Base-by-base conservation (phyloP, 2,113 vertebrate genomes). In the Grallaria varia region DNA sequence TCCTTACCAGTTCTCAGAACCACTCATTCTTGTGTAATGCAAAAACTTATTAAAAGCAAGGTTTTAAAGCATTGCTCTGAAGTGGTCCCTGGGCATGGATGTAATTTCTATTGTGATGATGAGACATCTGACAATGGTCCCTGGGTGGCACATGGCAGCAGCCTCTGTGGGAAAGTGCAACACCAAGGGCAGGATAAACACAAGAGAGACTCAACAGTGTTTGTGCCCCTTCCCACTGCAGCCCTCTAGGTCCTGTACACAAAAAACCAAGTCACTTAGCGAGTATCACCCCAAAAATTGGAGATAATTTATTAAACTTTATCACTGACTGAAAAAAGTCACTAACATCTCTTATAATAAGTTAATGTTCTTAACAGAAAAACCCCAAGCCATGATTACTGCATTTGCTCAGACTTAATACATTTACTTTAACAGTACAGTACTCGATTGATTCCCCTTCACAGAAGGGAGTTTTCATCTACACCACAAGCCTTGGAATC, bases 251-350 rank as follows among this genome's bases (percentile, higher is more conserved):
- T 42, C 33, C 40, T 27, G 19, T 4, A 35, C 21, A 62, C 30
- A 47, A 60, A 83, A 89, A 53, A 60, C 40, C 18, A 71, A 64
- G 66, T 67, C 64, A 78, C 40, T 21, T 14, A 18, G 79, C 66
- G 59, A 89, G 92, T 90, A 97, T 97, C 96, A 97, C 94, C 97
- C 96, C 97, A 7, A 98, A 97, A 97, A 96, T 94, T 94, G 95
- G 97, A 97, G 97, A 97, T 98, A 97, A 98, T 97, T 98, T 98
- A 98, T 97, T 98, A 98, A 98, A 97, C 15, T 97, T 98, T 97
- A 97, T 97, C 96, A 95, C 90, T 94, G 71, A 85, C 96, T 95
- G 91, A 76, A 89, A 96, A 96, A 98, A 97, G 97, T 97, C 97
- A 97, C 95, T 96, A 96, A 95, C 87, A 64, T 95, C 72, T 97